phyloP scores from a whole-genome alignment of 2,888 invertebrate genomes.

The Mythimna pallens region DNA sequence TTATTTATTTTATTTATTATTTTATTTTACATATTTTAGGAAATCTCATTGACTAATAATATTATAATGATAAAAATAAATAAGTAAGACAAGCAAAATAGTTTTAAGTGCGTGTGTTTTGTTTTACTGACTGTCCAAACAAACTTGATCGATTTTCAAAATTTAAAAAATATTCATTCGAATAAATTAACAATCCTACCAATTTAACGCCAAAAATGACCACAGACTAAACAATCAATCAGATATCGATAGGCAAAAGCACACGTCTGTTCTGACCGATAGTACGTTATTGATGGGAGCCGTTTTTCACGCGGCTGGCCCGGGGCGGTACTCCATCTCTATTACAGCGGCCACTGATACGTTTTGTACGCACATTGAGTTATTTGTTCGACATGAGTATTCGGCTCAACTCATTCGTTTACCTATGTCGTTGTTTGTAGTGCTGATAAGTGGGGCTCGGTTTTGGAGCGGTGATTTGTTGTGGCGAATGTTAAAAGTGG shows the following conservation, averaged over 20 bases:
- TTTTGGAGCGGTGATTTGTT: slow-evolving; percentile 49
- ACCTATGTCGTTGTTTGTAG: slow-evolving; percentile 60
- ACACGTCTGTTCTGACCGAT: slow-evolving; percentile 68
- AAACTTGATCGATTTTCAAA: background rate
- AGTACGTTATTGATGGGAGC: slow-evolving; percentile 81
- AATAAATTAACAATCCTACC: background rate
- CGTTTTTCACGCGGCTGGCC: slow-evolving; percentile 79
- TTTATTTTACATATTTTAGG: no score
- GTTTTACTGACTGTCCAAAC: background rate
- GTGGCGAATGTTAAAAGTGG: slow-evolving; percentile 2
- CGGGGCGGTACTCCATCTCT: slow-evolving; percentile 75
- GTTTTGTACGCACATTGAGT: slow-evolving; percentile 67
- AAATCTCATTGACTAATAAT: no score
- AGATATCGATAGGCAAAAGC: slow-evolving; percentile 71
- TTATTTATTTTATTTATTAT: no score
- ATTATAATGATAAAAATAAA: no score
- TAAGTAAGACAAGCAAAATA: no score
- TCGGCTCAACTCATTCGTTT: slow-evolving; percentile 49
- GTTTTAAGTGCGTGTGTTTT: background rate
- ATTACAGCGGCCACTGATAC: slow-evolving; percentile 70
- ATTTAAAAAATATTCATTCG: background rate
- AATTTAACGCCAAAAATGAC: slow-evolving; percentile 25
- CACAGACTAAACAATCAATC: slow-evolving; percentile 71
- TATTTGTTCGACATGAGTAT: slow-evolving; percentile 67
- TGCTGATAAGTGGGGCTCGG: slow-evolving; percentile 59